Evolutionary conservation across 2,113 vertebrate genomes (phyloP), one percentile per base, ranked within the genome.

Genomic region (Coptodon rendalli): DNA sequence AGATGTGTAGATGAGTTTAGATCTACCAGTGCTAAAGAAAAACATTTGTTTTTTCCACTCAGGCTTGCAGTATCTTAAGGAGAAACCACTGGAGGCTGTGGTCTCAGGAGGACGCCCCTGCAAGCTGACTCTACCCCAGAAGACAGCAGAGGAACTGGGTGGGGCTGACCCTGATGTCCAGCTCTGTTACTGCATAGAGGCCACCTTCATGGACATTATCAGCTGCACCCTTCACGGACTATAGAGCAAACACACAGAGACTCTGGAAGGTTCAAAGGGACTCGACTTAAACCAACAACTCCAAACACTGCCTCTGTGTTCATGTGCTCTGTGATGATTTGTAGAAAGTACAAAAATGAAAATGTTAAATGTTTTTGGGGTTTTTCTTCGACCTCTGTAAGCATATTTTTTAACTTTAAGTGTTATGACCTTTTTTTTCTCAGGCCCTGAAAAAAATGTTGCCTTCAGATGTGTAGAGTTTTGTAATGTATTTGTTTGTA

Each of bases 191-290:
- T 97, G 97, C 81, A 96, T 99, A 27, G 99, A 99, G 90, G 97
- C 95, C 84, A 99, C 98, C 34, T 97, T 99, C 94, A 97, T 99
- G 91, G 98, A 99, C 87, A 99, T 99, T 17, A 98, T 99, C 87
- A 97, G 97, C 94, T 98, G 97, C 95, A 98, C 97, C 8, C 97
- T 98, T 59, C 97, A 97, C 2, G 89, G 94, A 83, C 88, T 95
- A 48, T 96, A 95, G 84, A 52, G 14, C 59, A 38, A 5, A 50
- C 27, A 17, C 36, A 78, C 27, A 34, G 0, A 45, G 22, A n/a
- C 13, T 54, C 5, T 56, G 5, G 36, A 61, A 17, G 43, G 27
- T 38, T 54, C 22, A 40, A 40, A 52, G 48, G 43, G 71, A 87
- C 53, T 22, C 3, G 53, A 59, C 73, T 50, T 36, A 43, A 71